These are phyloP conservation scores for Micoletzkya japonica DNA, from an alignment of 2,888 invertebrate genomes.

Conservation along the genomic window DNA sequence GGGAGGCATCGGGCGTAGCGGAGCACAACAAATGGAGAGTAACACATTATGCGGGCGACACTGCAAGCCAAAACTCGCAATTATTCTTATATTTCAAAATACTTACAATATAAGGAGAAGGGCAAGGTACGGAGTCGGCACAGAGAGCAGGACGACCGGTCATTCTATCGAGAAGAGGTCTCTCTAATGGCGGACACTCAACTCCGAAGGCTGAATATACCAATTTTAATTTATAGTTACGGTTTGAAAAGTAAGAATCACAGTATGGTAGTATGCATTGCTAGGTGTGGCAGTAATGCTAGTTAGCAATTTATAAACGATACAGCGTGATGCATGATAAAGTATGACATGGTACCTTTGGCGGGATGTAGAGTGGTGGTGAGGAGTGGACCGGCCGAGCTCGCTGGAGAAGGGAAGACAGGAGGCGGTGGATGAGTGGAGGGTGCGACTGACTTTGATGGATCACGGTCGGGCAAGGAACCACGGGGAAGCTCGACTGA, in stretches of 20 bases:
- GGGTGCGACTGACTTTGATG: not conserved
- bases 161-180: slow-evolving; percentile 5
- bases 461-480: not conserved
- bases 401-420: slow-evolving; percentile 8
- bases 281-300: too few relatives aligned
- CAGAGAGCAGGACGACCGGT: slow-evolving; percentile 17
- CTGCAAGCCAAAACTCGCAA: not conserved
- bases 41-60: slow-evolving; percentile 19
- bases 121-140: slow-evolving; percentile 24
- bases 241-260: too few relatives aligned
- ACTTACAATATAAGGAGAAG: slow-evolving; percentile 14
- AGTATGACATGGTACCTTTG: not conserved
- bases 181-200: slow-evolving; percentile 16
- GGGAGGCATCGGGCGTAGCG: not conserved
- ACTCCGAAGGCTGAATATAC: slow-evolving; percentile 11
- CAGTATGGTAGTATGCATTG: too few relatives aligned
- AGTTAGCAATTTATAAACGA: too few relatives aligned
- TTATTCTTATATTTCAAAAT: not conserved
- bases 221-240: not conserved
- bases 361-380: not conserved
- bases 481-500: not conserved
- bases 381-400: too few relatives aligned
- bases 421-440: not conserved
- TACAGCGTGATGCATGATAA: not conserved
- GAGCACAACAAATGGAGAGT: slow-evolving; percentile 9